phyloP scores from a whole-genome alignment of 2,888 invertebrate species.

The Dynastes tityus region DNA sequence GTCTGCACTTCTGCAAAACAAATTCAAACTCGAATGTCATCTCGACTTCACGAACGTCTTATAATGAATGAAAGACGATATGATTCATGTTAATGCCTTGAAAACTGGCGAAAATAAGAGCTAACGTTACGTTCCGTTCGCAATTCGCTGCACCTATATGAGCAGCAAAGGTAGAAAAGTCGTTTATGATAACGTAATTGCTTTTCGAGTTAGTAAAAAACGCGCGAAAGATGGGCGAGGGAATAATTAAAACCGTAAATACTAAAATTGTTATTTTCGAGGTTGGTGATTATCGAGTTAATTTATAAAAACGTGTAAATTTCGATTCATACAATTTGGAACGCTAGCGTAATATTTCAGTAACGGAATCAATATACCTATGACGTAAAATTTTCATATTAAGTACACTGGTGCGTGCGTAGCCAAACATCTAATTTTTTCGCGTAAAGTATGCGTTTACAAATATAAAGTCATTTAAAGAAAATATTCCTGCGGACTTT shows the following conservation, averaged over 20 bases:
- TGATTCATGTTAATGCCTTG: constrained; percentile 6
- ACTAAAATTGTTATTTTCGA: neutral
- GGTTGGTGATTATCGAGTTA: neutral
- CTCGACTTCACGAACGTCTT: constrained; percentile 14
- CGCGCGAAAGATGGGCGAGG: constrained; percentile 44
- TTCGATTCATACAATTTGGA: constrained; percentile 10
- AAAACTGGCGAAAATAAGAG: constrained; percentile 22
- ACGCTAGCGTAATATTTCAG: constrained; percentile 45
- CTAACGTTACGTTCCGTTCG: neutral
- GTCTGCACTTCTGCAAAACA: constrained; percentile 61
- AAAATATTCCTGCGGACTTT: constrained; percentile 9
- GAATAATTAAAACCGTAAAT: constrained; percentile 32
- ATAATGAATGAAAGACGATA: constrained; percentile 38
- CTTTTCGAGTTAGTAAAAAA: constrained; percentile 43
- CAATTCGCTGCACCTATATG: neutral
- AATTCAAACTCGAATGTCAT: constrained; percentile 31
- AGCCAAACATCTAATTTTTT: constrained; percentile 51
- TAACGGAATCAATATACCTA: constrained; percentile 59
- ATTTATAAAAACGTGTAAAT: constrained; percentile 23
- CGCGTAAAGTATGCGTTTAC: constrained; percentile 35
- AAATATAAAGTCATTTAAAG: constrained; percentile 36
- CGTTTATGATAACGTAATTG: neutral
- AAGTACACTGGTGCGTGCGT: constrained; percentile 55
- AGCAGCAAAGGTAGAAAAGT: neutral
- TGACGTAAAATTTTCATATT: constrained; percentile 61